These are phyloP conservation scores for Ellobium chinense DNA, from an alignment of 2,888 invertebrate species.

Conservation along the genomic window DNA sequence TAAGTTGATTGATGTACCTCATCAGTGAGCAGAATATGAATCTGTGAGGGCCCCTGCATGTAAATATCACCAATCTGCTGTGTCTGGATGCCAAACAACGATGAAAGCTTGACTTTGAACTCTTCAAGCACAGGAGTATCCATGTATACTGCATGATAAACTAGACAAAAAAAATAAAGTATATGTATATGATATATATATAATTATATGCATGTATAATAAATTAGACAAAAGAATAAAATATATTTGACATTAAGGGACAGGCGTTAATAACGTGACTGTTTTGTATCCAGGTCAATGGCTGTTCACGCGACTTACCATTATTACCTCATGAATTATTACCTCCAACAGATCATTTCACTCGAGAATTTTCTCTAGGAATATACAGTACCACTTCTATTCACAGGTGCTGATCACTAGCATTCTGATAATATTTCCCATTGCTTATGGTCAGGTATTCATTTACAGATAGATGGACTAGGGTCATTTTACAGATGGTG, in stretches of 20 bases:
- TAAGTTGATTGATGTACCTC: conserved; percentile 86
- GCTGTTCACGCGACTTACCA: too few relatives aligned
- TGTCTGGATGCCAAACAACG: conserved; percentile 81
- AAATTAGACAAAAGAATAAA: neutral
- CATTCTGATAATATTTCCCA: too few relatives aligned
- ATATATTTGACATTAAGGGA: neutral
- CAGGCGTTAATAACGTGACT: too few relatives aligned
- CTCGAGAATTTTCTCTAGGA: too few relatives aligned
- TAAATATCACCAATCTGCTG: conserved; percentile 83
- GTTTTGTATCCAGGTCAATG: too few relatives aligned
- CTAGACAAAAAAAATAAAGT: conserved; percentile 58
- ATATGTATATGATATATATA: neutral
- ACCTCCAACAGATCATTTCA: too few relatives aligned
- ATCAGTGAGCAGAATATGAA: conserved; percentile 90
- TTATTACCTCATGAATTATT: too few relatives aligned
- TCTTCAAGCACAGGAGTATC: conserved; percentile 85
- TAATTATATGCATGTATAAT: neutral
- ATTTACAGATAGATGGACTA: too few relatives aligned
- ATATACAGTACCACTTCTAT: too few relatives aligned
- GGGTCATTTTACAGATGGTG: too few relatives aligned
- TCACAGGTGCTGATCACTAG: too few relatives aligned
- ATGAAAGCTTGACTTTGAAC: conserved; percentile 84
- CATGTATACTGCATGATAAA: conserved; percentile 91
- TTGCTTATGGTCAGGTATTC: too few relatives aligned
- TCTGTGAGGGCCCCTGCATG: conserved; percentile 90